phyloP scores from a whole-genome alignment of 2,888 invertebrate genomes.

The Lutraria lutraria region DNA sequence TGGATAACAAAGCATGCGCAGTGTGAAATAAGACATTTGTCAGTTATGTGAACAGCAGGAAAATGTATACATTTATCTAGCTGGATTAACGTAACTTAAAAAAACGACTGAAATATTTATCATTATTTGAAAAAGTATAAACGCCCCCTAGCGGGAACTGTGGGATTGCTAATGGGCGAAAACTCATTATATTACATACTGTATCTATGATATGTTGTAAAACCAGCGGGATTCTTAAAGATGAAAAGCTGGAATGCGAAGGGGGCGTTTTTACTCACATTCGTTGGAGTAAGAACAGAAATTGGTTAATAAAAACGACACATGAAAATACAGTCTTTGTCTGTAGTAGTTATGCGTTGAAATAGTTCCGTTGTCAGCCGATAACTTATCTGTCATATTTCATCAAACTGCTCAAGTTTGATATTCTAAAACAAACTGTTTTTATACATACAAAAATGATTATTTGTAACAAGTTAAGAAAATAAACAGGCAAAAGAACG shows the following conservation, averaged over 20 bases:
- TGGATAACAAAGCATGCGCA: slow-evolving; percentile 22
- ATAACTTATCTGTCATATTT: not conserved
- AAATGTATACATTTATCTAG: slow-evolving; percentile 26
- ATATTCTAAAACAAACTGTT: slow-evolving; percentile 16
- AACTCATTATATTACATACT: slow-evolving; percentile 36
- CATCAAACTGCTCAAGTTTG: not conserved
- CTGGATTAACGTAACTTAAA: slow-evolving; percentile 27
- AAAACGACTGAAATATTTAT: slow-evolving; percentile 23
- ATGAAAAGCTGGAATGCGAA: slow-evolving; percentile 37
- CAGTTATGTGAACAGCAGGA: slow-evolving; percentile 31
- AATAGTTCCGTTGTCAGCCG: slow-evolving; percentile 17
- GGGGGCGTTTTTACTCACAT: slow-evolving; percentile 32
- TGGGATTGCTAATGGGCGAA: slow-evolving; percentile 36
- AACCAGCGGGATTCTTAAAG: slow-evolving; percentile 21
- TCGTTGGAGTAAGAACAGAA: slow-evolving; percentile 29
- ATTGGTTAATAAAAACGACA: slow-evolving; percentile 31
- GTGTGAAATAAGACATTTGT: slow-evolving; percentile 37
- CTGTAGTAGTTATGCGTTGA: slow-evolving; percentile 18
- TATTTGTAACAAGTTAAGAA: not conserved
- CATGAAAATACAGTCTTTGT: not conserved
- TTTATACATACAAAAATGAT: not conserved
- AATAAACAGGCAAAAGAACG: too few species aligned
- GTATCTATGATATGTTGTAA: slow-evolving; percentile 32
- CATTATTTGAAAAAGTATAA: slow-evolving; percentile 36
- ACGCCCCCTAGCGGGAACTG: slow-evolving; percentile 37